A percentile compares a stretch with the other conserved stretches of the same genome.
phyloP scores from a whole-genome alignment of 2,797 vertebrate genomes.

The Rhinichthys osculus region DNA sequence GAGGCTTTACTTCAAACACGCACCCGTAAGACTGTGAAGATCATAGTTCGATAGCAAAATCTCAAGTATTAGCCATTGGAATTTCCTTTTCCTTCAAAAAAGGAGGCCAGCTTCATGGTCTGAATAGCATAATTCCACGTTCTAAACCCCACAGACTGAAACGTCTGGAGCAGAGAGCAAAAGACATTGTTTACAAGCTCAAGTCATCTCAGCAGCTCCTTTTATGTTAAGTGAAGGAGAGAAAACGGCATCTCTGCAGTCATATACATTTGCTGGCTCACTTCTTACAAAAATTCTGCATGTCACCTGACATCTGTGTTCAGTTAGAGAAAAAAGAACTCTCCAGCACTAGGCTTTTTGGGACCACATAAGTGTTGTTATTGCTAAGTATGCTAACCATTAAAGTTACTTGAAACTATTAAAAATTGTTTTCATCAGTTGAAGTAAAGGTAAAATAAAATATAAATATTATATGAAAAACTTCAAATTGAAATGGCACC shows the following conservation, averaged over 20 bases:
- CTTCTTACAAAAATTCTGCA: slow-evolving; percentile 76
- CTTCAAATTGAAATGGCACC: background rate
- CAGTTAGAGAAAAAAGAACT: slow-evolving; percentile 59
- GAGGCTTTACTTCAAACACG: slow-evolving; percentile 12
- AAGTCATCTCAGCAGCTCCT: slow-evolving; percentile 16
- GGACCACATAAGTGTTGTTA: slow-evolving; percentile 18
- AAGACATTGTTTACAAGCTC: slow-evolving; percentile 52
- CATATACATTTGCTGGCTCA: slow-evolving; percentile 55
- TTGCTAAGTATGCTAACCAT: background rate
- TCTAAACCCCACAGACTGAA: slow-evolving; percentile 40
- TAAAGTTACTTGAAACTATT: background rate
- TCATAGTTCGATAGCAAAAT: slow-evolving; percentile 42
- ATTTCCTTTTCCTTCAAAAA: slow-evolving; percentile 46
- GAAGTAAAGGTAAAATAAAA: background rate
- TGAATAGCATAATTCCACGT: slow-evolving; percentile 53
- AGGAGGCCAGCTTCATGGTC: slow-evolving; percentile 51
- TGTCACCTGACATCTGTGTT: slow-evolving; percentile 69
- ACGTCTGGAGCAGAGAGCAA: slow-evolving; percentile 37
- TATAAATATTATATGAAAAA: background rate
- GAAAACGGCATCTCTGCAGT: slow-evolving; percentile 68
- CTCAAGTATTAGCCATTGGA: slow-evolving; percentile 32
- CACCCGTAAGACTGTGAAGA: slow-evolving; percentile 12
- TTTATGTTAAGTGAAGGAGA: slow-evolving; percentile 51
- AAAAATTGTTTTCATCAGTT: background rate
- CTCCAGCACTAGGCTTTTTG: slow-evolving; percentile 47